phyloP scores from a whole-genome alignment of 2,888 invertebrate genomes.

The Hedychridium roseum region DNA sequence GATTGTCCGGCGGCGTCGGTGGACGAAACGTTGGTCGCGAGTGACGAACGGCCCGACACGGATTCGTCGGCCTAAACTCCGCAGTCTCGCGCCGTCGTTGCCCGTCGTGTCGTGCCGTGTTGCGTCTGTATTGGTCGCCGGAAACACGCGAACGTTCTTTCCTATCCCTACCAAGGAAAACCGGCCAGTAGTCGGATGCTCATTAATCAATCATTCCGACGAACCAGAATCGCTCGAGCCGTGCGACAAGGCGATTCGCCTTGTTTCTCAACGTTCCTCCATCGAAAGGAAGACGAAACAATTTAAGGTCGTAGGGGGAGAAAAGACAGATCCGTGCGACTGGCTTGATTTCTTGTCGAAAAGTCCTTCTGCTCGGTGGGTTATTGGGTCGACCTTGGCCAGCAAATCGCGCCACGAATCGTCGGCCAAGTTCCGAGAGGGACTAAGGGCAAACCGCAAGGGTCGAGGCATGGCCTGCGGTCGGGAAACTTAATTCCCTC shows the following conservation, averaged over 20 bases:
- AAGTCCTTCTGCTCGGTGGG: no score
- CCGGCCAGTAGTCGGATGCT: constrained; percentile 6
- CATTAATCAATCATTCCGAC: constrained; percentile 8
- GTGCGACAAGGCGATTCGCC: no score
- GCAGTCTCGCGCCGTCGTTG: no score
- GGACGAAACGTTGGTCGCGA: no score
- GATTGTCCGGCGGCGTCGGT: background rate
- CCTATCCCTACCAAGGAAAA: constrained; percentile 3
- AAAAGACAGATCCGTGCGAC: no score
- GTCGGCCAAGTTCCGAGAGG: no score
- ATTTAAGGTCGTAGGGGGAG: no score
- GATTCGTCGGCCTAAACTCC: no score
- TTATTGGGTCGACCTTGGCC: constrained; percentile 39
- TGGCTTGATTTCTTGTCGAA: constrained; percentile 34
- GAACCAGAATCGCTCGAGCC: constrained; percentile 8
- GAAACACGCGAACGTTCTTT: constrained; percentile 19
- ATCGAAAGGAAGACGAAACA: no score
- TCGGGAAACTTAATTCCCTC: constrained; percentile 33
- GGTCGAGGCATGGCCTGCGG: constrained; percentile 27
- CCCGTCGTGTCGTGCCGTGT: constrained; percentile 1
- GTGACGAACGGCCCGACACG: no score
- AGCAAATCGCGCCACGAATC: constrained; percentile 47
- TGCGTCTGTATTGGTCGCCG: constrained; percentile 18
- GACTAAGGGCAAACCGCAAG: constrained; percentile 34
- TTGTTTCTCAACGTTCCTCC: no score